Percentiles rank a stretch among this genome's conserved stretches.
These are phyloP conservation scores for Himalopsyche phryganea DNA, from an alignment of 1,140 invertebrate genomes.

Conservation along the genomic window DNA sequence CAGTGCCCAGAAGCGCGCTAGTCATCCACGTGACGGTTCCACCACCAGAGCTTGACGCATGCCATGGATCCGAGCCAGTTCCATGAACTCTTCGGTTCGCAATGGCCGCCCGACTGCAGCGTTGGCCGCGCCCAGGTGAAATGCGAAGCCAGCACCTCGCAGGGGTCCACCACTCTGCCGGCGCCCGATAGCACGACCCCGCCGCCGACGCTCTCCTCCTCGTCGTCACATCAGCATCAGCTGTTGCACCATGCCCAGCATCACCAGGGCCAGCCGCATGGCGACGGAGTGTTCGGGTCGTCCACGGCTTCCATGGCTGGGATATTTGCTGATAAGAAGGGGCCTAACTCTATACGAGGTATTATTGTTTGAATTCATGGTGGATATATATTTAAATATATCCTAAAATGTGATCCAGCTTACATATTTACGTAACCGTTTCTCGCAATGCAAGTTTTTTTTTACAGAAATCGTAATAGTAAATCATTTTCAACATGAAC, in stretches of 20 bases:
- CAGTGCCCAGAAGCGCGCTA: no score
- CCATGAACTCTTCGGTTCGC: conserved; percentile 50
- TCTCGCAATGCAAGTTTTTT: no score
- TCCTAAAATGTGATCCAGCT: not conserved
- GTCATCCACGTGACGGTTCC: no score
- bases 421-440: no score
- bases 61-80: conserved; percentile 49
- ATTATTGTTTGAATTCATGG: conserved; percentile 24
- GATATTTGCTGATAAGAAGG: conserved; percentile 55
- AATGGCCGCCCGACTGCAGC: conserved; percentile 51
- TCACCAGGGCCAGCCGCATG: conserved; percentile 44
- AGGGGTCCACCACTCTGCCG: conserved; percentile 32
- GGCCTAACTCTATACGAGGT: conserved; percentile 62
- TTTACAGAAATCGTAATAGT: no score
- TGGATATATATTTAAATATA: not conserved
- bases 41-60: not conserved
- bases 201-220: conserved; percentile 43
- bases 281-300: conserved; percentile 13
- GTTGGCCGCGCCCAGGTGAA: conserved; percentile 41
- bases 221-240: conserved; percentile 33
- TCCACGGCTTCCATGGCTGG: conserved; percentile 45
- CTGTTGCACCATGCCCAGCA: conserved; percentile 37
- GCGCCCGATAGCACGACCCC: conserved; percentile 38
- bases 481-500: no score
- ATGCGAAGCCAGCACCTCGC: not conserved